These are phyloP conservation scores for Itoplectis maculator DNA, from an alignment of 2,888 invertebrate species.

Conservation along the genomic window DNA sequence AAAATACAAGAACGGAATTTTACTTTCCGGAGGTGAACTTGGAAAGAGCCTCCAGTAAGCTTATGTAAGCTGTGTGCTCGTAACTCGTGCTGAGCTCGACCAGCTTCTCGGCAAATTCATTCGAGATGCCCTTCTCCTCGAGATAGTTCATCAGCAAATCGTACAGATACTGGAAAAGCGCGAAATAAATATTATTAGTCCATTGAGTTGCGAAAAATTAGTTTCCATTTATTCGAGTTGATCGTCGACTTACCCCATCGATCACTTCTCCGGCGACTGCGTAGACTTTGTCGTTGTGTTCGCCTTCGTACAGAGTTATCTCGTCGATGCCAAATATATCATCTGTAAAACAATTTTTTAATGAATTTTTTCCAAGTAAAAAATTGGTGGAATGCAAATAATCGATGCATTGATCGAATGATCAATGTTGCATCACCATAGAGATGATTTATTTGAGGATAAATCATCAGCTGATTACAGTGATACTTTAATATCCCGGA, in stretches of 20 bases:
- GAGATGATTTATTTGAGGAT: conserved; percentile 54
- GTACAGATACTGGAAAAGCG: conserved; percentile 93
- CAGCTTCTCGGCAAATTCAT: conserved; percentile 96
- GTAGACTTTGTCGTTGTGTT: conserved; percentile 94
- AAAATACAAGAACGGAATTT: conserved; percentile 62
- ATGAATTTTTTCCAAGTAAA: conserved; percentile 35
- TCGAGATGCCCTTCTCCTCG: conserved; percentile 97
- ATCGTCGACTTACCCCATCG: conserved; percentile 91
- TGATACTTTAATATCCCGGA: conserved; percentile 77
- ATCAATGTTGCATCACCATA: conserved; percentile 65
- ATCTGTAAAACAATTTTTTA: conserved; percentile 86
- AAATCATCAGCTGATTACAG: conserved; percentile 53
- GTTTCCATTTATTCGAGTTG: conserved; percentile 21
- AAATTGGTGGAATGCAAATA: not conserved
- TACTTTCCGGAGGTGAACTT: conserved; percentile 91
- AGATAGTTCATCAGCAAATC: conserved; percentile 97
- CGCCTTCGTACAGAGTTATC: conserved; percentile 94
- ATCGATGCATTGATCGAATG: not conserved
- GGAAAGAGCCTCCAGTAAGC: conserved; percentile 93
- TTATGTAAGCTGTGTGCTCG: conserved; percentile 96
- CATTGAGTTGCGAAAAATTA: conserved; percentile 24
- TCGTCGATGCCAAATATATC: conserved; percentile 98
- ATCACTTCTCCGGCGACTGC: conserved; percentile 97
- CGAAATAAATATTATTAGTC: conserved; percentile 32
- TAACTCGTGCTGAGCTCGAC: conserved; percentile 95